A percentile compares a stretch with the other conserved stretches of the same genome.
These are phyloP conservation scores for Gari tellinella DNA, from an alignment of 2,888 invertebrate genomes.

Conservation along the genomic window DNA sequence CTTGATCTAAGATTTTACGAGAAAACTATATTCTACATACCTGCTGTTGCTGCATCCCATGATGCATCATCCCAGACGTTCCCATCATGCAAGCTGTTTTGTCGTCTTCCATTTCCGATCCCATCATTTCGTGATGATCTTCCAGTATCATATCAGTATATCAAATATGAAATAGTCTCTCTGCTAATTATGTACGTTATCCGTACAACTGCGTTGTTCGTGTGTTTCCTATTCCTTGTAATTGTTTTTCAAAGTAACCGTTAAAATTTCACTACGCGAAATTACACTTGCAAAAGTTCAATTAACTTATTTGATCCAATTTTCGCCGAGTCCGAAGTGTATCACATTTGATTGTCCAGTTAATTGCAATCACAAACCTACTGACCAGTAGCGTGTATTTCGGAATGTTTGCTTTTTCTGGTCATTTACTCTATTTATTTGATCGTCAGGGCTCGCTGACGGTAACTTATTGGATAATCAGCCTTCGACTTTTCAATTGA, in stretches of 20 bases:
- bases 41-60: too few relatives aligned
- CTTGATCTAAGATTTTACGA: too few relatives aligned
- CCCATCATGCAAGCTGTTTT: constrained; percentile 67
- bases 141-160: constrained; percentile 36
- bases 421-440: too few relatives aligned
- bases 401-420: constrained; percentile 1
- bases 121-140: constrained; percentile 10
- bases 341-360: not conserved
- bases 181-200: too few relatives aligned
- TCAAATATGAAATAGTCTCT: not conserved
- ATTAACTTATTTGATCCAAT: not conserved
- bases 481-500: constrained; percentile 38
- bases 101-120: constrained; percentile 21
- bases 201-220: not conserved
- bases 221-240: too few relatives aligned
- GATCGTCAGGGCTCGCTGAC: too few relatives aligned
- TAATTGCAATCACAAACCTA: not conserved
- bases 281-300: too few relatives aligned
- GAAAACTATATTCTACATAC: too few relatives aligned
- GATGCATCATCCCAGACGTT: not conserved
- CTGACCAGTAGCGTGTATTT: constrained; percentile 19
- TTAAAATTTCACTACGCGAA: too few relatives aligned
- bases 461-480: constrained; percentile 59
- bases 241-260: too few relatives aligned
- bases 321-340: constrained; percentile 1